Percentiles rank a stretch among this genome's conserved stretches.
Evolutionary conservation across 2,113 vertebrate genomes (phyloP).

Genomic region (Nymphicus hollandicus): DNA sequence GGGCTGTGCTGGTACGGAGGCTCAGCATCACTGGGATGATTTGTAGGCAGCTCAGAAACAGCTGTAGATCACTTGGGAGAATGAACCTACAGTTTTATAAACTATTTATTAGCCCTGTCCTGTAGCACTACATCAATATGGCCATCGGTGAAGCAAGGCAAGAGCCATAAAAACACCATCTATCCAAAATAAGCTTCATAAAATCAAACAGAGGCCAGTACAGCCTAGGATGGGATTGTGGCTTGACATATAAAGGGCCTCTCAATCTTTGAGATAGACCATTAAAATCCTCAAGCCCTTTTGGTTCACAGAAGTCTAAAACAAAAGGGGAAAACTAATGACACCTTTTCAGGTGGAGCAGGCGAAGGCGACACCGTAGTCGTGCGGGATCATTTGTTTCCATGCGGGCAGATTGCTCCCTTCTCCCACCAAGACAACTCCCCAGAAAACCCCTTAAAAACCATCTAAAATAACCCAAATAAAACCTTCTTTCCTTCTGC

Average conservation of each 20-base stretch:
- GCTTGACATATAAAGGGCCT: conserved; percentile 71
- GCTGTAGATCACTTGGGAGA: conserved; percentile 66
- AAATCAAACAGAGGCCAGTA: conserved; percentile 70
- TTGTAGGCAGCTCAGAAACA: conserved; percentile 54
- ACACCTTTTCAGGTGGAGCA: conserved; percentile 20
- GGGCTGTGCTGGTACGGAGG: rapidly evolving
- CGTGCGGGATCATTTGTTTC: conserved; percentile 2
- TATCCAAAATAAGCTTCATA: conserved; percentile 75
- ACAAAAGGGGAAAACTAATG: conserved; percentile 65
- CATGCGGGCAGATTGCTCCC: conserved; percentile 4
- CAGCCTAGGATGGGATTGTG: conserved; percentile 65
- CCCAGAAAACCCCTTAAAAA: not conserved
- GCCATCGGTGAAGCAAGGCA: conserved; percentile 75
- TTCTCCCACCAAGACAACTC: not conserved
- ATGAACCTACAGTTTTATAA: conserved; percentile 74
- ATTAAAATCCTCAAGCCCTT: conserved; percentile 74
- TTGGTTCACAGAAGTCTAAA: conserved; percentile 72
- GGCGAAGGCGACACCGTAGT: conserved; percentile 3
- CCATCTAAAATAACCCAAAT: not conserved
- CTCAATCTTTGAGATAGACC: conserved; percentile 76
- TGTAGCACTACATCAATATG: conserved; percentile 72
- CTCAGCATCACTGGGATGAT: not conserved
- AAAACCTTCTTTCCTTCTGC: not conserved
- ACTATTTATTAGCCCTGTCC: conserved; percentile 79
- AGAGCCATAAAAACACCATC: conserved; percentile 78